Evolutionary conservation across 2,113 vertebrate genomes (phyloP).

Genomic region (human): GRCh38 chr5:18826501-18827000

Average conservation of each 20-base stretch:
- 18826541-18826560: neutral
- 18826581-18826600: neutral
- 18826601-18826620: neutral
- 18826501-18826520: neutral
- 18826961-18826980: neutral
- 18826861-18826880: neutral
- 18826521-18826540: neutral
- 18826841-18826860: neutral
- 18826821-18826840: neutral
- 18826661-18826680: too few relatives aligned
- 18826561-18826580: neutral
- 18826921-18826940: neutral
- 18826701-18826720: too few relatives aligned
- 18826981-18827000: neutral
- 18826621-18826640: neutral
- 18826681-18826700: neutral
- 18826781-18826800: too few relatives aligned
- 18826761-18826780: too few relatives aligned
- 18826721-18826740: neutral
- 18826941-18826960: neutral
- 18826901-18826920: neutral
- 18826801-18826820: neutral
- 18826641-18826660: neutral
- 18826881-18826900: neutral
- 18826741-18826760: neutral